Evolutionary conservation across 2,888 invertebrate genomes (phyloP).

Genomic region (Nematopogon swammerdamellus): DNA sequence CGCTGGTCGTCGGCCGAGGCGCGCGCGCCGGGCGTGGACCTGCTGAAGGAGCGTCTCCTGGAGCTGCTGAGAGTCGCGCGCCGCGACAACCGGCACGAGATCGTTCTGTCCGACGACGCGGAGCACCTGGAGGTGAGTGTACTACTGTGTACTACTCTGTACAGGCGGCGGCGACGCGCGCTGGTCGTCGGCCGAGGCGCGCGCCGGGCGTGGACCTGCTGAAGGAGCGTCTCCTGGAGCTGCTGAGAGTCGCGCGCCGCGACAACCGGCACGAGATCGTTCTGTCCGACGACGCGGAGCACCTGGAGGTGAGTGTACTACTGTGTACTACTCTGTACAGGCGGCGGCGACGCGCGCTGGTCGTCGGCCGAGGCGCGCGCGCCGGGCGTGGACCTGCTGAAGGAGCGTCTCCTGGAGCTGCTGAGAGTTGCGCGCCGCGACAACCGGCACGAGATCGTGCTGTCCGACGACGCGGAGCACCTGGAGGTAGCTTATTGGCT

Average conservation of each 20-base stretch:
- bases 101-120: constrained; percentile 19
- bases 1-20: constrained; percentile 74
- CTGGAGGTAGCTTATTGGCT: too few relatives aligned
- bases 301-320: background rate
- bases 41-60: constrained; percentile 72
- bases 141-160: too few relatives aligned
- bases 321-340: too few relatives aligned
- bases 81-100: constrained; percentile 47
- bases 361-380: constrained; percentile 72
- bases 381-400: constrained; percentile 66
- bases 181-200: constrained; percentile 70
- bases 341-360: too few relatives aligned
- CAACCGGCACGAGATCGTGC: constrained; percentile 44
- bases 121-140: too few relatives aligned
- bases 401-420: constrained; percentile 71
- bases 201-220: constrained; percentile 67
- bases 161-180: constrained; percentile 36
- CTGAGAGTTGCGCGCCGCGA: constrained; percentile 59
- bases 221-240: constrained; percentile 71
- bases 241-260: constrained; percentile 60
- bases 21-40: constrained; percentile 63
- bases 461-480: too few relatives aligned
- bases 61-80: constrained; percentile 63
- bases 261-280: constrained; percentile 50
- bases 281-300: background rate